These are phyloP conservation scores for Callospermophilus lateralis DNA, from an alignment of 2,113 vertebrate genomes.

Conservation along the genomic window DNA sequence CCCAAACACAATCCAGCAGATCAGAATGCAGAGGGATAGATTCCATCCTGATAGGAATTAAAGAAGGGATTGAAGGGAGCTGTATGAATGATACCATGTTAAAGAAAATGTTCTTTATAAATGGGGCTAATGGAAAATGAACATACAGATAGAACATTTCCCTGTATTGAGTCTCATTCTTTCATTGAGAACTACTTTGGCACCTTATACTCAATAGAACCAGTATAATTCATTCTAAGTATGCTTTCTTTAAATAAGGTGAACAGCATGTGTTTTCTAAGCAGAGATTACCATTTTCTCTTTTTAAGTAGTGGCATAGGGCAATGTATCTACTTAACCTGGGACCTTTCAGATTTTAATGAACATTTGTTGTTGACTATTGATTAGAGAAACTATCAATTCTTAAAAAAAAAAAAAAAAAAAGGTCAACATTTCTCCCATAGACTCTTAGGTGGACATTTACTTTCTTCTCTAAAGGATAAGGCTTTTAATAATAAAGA, in stretches of 20 bases:
- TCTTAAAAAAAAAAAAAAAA: neutral
- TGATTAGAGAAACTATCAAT: slow-evolving; percentile 18
- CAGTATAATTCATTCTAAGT: slow-evolving; percentile 16
- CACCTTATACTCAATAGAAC: neutral
- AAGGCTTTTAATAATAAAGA: slow-evolving; percentile 32
- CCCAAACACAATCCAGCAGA: neutral
- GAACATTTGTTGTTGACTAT: neutral
- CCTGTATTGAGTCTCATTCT: slow-evolving; percentile 26
- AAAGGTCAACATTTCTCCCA: neutral
- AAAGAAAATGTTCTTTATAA: slow-evolving; percentile 19
- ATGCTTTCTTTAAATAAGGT: slow-evolving; percentile 29
- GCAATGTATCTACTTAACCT: neutral
- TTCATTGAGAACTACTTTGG: slow-evolving; percentile 38
- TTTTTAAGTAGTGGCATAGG: neutral
- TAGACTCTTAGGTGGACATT: neutral
- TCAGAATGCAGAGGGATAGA: neutral
- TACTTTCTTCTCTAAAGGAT: slow-evolving; percentile 8
- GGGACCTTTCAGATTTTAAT: neutral
- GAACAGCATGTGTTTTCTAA: neutral
- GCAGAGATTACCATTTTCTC: slow-evolving; percentile 10
- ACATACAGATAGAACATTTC: neutral
- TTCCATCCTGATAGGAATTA: neutral
- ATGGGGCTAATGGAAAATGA: neutral
- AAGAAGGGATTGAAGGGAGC: neutral
- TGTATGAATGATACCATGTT: neutral